phyloP scores from a whole-genome alignment of 2,888 invertebrate genomes.

The Caenorhabditis afra region DNA sequence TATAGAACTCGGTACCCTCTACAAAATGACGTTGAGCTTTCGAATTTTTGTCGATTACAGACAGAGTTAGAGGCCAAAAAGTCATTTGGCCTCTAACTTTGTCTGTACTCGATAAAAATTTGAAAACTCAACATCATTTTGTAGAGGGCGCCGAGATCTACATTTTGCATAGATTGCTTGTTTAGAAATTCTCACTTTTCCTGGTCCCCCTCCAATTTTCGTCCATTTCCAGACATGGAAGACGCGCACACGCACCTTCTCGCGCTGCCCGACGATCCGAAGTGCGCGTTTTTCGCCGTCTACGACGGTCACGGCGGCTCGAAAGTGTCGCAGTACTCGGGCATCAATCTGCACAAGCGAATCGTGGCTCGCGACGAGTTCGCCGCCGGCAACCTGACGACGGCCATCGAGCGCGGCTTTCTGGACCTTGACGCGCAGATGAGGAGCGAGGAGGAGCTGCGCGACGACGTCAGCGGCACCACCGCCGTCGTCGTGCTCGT shows the following conservation, averaged over 20 bases:
- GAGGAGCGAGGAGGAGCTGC: conserved; percentile 87
- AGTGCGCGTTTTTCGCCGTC: conserved; percentile 94
- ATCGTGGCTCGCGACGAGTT: conserved; percentile 85
- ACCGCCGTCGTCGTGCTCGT: conserved; percentile 88
- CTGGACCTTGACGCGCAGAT: conserved; percentile 94
- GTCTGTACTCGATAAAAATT: no score
- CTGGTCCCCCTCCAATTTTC: not conserved
- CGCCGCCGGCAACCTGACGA: conserved; percentile 87
- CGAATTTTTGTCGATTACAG: no score
- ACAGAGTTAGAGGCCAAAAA: no score
- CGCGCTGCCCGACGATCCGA: conserved; percentile 89
- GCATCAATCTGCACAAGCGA: conserved; percentile 94
- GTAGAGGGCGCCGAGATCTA: no score
- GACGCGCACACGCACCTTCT: conserved; percentile 97
- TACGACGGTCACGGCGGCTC: conserved; percentile 93
- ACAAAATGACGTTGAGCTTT: no score
- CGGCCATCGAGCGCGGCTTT: conserved; percentile 92
- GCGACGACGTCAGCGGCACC: conserved; percentile 94
- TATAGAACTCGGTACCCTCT: no score
- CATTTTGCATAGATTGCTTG: not conserved
- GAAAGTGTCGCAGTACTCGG: conserved; percentile 89
- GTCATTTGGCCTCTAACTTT: no score
- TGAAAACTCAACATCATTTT: no score
- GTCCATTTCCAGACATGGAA: conserved; percentile 87
- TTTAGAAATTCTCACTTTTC: conserved; percentile 14